Conservation (phyloP, 37 sponge, comb jelly and placozoan genomes). For the Halichondria panicea region DNA sequence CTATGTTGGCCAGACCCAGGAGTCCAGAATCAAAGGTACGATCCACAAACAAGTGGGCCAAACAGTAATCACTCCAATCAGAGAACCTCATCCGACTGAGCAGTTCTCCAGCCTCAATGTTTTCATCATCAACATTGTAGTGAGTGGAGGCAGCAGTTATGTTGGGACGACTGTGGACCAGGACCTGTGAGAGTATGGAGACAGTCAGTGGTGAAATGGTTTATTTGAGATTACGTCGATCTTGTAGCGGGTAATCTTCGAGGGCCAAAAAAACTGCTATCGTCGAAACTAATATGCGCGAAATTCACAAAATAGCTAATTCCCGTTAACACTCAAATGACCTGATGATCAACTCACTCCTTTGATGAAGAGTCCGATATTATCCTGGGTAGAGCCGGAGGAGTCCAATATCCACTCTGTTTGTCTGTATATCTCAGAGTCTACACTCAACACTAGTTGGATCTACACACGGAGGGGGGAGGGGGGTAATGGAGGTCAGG, state of each 20-base stretch:
- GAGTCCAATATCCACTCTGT: conserved; percentile 31
- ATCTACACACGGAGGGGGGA: conserved; percentile 3
- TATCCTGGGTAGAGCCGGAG: background rate
- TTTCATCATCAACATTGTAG: background rate
- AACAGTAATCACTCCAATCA: conserved; percentile 50
- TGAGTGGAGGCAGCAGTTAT: background rate
- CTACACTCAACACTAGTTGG: conserved; percentile 5
- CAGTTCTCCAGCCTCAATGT: conserved; percentile 26
- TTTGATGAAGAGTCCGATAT: conserved; percentile 17
- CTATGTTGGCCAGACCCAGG: conserved; percentile 74
- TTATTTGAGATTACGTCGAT: no score
- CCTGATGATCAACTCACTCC: background rate
- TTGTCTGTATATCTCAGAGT: conserved; percentile 8
- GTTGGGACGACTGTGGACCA: conserved; percentile 20
- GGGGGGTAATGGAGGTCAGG: background rate
- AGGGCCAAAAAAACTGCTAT: no score
- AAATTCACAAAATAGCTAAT: no score
- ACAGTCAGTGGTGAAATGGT: background rate
- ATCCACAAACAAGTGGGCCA: conserved; percentile 76
- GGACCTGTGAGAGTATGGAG: conserved; percentile 5
- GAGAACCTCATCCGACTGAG: conserved; percentile 34
- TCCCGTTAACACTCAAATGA: no score
- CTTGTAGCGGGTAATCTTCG: no score
- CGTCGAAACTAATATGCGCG: no score
- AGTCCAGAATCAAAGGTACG: conserved; percentile 44